These are phyloP conservation scores for human DNA, from an alignment of 2,113 vertebrate genomes.

Conservation along the genomic window GRCh38 chr4:172508001-172508500, in stretches of 20 bases:
- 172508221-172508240: background rate
- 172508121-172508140: background rate
- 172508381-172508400: background rate
- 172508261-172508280: background rate
- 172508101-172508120: background rate
- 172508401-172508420: too few species aligned
- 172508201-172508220: background rate
- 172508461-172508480: too few species aligned
- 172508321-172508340: background rate
- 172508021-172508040: background rate
- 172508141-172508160: background rate
- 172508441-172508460: too few species aligned
- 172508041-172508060: background rate
- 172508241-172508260: background rate
- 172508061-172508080: background rate
- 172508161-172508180: background rate
- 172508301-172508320: background rate
- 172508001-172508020: background rate
- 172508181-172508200: background rate
- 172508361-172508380: background rate
- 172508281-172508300: background rate
- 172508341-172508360: background rate
- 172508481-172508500: too few species aligned
- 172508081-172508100: background rate
- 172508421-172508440: too few species aligned